Base-by-base conservation (phyloP, 2,113 vertebrate species). In the Struthio camelus region DNA sequence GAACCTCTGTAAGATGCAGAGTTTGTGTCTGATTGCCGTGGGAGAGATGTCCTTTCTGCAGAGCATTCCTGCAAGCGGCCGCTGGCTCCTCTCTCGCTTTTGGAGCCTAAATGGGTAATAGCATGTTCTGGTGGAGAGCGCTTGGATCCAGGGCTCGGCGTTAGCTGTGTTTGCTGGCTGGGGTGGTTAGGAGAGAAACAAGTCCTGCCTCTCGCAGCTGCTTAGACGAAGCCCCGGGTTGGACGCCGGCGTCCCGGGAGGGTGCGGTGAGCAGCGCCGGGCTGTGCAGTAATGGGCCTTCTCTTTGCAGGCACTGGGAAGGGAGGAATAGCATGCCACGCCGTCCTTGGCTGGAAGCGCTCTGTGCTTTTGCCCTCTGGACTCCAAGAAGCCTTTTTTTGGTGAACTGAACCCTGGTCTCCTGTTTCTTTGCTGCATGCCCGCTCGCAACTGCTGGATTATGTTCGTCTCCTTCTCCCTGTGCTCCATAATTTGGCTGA, bases 401-500 rank as follows among this genome's bases (percentile, higher is more conserved):
- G 30, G 78, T 79, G 87, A 91, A 85, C 67, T 8, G 4, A 44
- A 20, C 38, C 61, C 76, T 15, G n/a, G 38, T 36, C 70, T 83
- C 3, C n/a, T 4, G 32, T 95, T 95, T 80, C 89, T 36, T 76
- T 11, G 48, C 96, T 89, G 94, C 85, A 87, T 93, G 86, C 91
- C 83, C 20, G 0, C 94, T 97, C 82, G 46, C 82, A 9, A 96
- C 88, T 79, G 87, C 85, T 94, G 97, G 98, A 99, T 98, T 98
- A 99, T 99, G 99, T 98, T 99, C 94, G 98, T 98, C 92, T 97
- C 97, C 90, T 98, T 98, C 95, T 98, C 98, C 93, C 98, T 99
- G 59, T 98, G 98, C 98, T 99, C 98, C 98, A 99, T 99, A 85
- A 95, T 98, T 96, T 99, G 99, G 99, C 65, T 98, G 96, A 98